A percentile compares a stretch with the other conserved stretches of the same genome.
phyloP scores from a whole-genome alignment of 2,113 vertebrate genomes.

The Triplophysa rosa region DNA sequence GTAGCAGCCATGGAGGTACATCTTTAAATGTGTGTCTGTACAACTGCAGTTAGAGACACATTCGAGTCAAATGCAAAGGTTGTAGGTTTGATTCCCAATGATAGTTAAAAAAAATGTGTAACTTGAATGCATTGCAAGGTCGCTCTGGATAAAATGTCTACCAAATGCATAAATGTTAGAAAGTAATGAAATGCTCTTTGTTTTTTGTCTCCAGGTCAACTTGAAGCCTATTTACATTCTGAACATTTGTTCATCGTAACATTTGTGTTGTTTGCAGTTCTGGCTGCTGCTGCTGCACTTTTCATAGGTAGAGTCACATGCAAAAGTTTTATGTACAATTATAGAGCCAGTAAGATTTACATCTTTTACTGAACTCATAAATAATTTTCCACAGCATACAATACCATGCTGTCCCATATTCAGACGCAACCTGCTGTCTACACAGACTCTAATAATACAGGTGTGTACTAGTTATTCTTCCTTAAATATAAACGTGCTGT shows the following conservation, averaged over 20 bases:
- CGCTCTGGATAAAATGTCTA: no score
- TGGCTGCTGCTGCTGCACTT: conserved; percentile 39
- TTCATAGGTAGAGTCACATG: conserved; percentile 51
- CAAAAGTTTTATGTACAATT: neutral
- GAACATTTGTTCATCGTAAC: conserved; percentile 20
- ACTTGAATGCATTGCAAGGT: no score
- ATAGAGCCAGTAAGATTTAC: neutral
- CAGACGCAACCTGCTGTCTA: conserved; percentile 15
- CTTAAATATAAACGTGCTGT: neutral
- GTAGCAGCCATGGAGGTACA: neutral
- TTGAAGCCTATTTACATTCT: neutral
- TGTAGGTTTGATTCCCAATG: no score
- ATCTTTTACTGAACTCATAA: neutral
- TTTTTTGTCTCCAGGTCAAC: conserved; percentile 18
- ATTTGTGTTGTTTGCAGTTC: conserved; percentile 44
- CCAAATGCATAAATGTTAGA: no score
- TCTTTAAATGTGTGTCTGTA: neutral
- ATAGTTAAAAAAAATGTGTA: no score
- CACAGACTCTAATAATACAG: neutral
- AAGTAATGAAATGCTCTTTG: neutral
- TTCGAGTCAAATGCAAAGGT: no score
- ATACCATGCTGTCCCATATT: conserved; percentile 29
- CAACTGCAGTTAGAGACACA: no score
- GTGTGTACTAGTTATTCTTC: neutral
- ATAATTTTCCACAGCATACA: conserved; percentile 35